phyloP scores from a whole-genome alignment of 2,888 invertebrate genomes.

The Callyntrura sp. region DNA sequence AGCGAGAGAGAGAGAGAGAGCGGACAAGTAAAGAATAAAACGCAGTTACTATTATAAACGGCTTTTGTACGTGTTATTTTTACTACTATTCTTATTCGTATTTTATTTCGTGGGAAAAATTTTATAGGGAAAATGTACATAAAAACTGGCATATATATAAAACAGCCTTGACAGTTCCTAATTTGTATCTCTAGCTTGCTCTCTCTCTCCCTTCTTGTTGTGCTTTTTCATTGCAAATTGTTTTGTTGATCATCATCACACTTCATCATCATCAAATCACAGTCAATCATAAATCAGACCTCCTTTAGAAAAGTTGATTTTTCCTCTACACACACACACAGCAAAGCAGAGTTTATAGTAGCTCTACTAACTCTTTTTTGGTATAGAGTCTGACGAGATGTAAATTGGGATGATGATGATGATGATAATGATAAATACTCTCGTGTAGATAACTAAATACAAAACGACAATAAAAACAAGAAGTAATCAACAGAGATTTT shows the following conservation, averaged over 20 bases:
- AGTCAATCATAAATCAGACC: conserved; percentile 70
- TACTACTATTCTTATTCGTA: too few relatives aligned
- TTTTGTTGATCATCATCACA: conserved; percentile 60
- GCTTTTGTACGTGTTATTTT: not conserved
- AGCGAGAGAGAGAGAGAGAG: too few relatives aligned
- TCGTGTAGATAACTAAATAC: conserved; percentile 6
- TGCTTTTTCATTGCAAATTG: conserved; percentile 40
- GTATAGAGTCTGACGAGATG: conserved; percentile 50
- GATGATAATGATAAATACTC: conserved; percentile 52
- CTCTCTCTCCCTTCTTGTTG: conserved; percentile 18
- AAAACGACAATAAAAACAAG: conserved; percentile 63
- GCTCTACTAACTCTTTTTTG: conserved; percentile 22
- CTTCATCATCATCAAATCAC: conserved; percentile 67
- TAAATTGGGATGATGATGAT: conserved; percentile 45
- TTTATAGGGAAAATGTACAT: not conserved
- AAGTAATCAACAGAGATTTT: conserved; percentile 65
- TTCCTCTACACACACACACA: not conserved
- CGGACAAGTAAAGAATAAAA: not conserved
- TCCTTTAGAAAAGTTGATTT: conserved; percentile 50
- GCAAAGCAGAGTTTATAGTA: not conserved
- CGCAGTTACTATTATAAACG: not conserved
- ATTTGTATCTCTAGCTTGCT: conserved; percentile 14
- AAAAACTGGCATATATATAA: not conserved
- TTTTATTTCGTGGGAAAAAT: conserved; percentile 51
- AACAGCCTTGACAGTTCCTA: conserved; percentile 56